Percentiles rank a stretch among this genome's conserved stretches.
phyloP scores from a whole-genome alignment of 1,140 invertebrate species.

The Gryon sp. region DNA sequence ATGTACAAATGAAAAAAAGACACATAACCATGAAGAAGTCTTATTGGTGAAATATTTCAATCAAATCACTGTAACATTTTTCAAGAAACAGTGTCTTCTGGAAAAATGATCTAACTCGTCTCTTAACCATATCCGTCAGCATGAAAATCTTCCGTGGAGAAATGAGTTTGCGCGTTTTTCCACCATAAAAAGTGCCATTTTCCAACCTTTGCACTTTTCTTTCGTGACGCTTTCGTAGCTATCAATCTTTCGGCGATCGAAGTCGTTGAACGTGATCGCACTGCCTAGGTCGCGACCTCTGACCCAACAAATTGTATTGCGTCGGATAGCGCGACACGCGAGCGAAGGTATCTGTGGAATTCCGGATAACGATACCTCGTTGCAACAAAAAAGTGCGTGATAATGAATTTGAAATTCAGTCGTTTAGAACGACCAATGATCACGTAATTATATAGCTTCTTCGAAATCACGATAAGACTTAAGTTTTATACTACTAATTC shows the following conservation, averaged over 20 bases:
- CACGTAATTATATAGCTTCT: no score
- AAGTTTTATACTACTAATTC: no score
- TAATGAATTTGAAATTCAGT: slow-evolving; percentile 26
- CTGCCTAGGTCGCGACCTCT: slow-evolving; percentile 34
- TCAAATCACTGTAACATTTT: slow-evolving; percentile 21
- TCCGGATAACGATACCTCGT: neutral
- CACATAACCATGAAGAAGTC: neutral
- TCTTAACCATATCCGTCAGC: neutral
- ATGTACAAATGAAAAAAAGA: neutral
- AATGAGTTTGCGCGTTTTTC: slow-evolving; percentile 5
- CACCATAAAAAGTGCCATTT: slow-evolving; percentile 35
- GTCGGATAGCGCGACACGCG: neutral
- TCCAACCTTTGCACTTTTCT: slow-evolving; percentile 43
- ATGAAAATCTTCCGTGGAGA: slow-evolving; percentile 5
- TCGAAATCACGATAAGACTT: no score
- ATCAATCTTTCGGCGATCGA: slow-evolving; percentile 54
- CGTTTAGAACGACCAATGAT: no score
- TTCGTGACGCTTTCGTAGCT: slow-evolving; percentile 13
- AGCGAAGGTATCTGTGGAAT: slow-evolving; percentile 17
- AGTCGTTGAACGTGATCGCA: slow-evolving; percentile 27
- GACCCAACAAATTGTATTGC: slow-evolving; percentile 37
- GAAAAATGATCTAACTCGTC: slow-evolving; percentile 4
- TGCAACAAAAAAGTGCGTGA: slow-evolving; percentile 13
- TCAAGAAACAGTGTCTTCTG: neutral
- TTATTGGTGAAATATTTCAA: slow-evolving; percentile 9